Conservation (phyloP, 2,113 vertebrate genomes). For the Myodes glareolus region DNA sequence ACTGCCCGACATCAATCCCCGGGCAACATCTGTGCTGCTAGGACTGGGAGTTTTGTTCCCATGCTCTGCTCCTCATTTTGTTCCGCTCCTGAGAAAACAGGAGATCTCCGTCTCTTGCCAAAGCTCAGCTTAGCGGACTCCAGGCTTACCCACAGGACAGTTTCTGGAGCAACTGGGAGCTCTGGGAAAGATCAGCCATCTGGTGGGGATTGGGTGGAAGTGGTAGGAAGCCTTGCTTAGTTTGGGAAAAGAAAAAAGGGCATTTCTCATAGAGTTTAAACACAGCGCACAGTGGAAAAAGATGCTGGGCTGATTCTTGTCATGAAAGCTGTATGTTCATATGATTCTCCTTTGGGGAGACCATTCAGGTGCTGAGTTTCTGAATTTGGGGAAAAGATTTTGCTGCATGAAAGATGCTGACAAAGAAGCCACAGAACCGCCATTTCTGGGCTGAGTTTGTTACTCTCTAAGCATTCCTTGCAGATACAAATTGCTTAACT, state of each 20-base stretch:
- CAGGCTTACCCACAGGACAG: slow-evolving; percentile 11
- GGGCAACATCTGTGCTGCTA: neutral
- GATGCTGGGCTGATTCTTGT: slow-evolving; percentile 4
- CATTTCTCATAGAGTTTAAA: slow-evolving; percentile 1
- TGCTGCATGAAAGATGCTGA: neutral
- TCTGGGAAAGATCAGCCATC: slow-evolving; percentile 57
- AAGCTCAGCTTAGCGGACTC: slow-evolving; percentile 23
- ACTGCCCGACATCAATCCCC: neutral
- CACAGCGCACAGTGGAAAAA: neutral
- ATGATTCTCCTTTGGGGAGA: slow-evolving; percentile 3
- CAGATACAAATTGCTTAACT: neutral
- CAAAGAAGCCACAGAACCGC: neutral
- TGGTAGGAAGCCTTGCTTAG: neutral
- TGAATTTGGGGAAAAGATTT: slow-evolving; percentile 42
- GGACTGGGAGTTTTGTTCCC: neutral
- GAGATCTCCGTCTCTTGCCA: slow-evolving; percentile 17
- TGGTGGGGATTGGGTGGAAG: neutral
- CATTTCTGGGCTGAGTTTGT: neutral
- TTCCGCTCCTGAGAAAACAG: neutral
- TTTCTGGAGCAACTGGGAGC: slow-evolving; percentile 46
- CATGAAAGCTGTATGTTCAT: slow-evolving; percentile 18
- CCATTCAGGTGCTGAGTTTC: neutral
- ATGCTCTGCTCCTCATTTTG: neutral
- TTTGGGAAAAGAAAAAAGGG: slow-evolving; percentile 45
- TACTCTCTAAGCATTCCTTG: neutral